phyloP scores from a whole-genome alignment of 1,140 invertebrate species.

The Tetragonula clypearis region DNA sequence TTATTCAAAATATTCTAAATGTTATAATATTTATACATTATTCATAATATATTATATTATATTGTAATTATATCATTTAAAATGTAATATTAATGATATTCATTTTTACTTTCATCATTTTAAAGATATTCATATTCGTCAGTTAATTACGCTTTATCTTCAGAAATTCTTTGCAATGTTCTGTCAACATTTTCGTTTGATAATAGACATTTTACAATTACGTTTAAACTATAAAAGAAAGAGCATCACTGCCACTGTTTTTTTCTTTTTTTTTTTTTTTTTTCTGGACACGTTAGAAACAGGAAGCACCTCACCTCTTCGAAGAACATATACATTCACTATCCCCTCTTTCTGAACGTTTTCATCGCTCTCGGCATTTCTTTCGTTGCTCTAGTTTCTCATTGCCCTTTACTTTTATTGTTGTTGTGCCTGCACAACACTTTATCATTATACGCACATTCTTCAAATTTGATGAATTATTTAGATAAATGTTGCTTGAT shows the following conservation, averaged over 20 bases:
- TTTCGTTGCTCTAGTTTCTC: not conserved
- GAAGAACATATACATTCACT: too few relatives aligned
- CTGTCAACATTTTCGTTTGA: not conserved
- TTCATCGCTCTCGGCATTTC: not conserved
- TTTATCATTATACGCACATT: too few relatives aligned
- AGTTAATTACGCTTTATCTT: not conserved
- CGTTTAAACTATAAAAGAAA: not conserved
- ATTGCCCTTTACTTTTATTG: constrained; percentile 1
- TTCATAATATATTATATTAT: too few relatives aligned
- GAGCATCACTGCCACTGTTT: not conserved
- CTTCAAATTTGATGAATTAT: too few relatives aligned
- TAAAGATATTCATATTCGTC: too few relatives aligned
- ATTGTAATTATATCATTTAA: too few relatives aligned
- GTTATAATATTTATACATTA: too few relatives aligned
- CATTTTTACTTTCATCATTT: too few relatives aligned
- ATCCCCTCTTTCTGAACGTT: not conserved
- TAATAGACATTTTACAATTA: not conserved
- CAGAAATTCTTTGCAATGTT: not conserved
- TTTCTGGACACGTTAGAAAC: not conserved
- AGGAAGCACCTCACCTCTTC: not conserved
- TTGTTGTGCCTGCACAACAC: not conserved
- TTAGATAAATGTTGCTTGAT: too few relatives aligned
- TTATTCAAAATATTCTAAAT: too few relatives aligned
- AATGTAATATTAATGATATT: too few relatives aligned
- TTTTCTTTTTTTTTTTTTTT: too few relatives aligned